Evolutionary conservation across 2,888 invertebrate species (phyloP), one percentile per base, ranked within the genome.

Genomic region (Drosophila monieri): DNA sequence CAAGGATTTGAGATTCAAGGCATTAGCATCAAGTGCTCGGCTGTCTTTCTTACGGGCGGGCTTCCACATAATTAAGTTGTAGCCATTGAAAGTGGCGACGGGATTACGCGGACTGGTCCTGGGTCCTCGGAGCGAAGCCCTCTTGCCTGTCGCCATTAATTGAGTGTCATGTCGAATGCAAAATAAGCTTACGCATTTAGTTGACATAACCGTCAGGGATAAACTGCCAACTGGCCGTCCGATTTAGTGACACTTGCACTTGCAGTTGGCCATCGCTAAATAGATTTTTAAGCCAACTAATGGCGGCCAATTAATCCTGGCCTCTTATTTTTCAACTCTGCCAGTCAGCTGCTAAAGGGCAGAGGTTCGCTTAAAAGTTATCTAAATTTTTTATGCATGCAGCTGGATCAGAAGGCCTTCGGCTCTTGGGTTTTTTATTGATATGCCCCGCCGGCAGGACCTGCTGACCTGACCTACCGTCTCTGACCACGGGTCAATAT

Each of bases 401-500:
- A 9, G 18, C 6, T 9, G 9, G 39, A 41, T 35, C n/a, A n/a
- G 18, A 15, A 9, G 21, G 12, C 18, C 25, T 21, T 10, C 12
- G 12, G 18, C 27, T 48, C 10, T 44, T 12, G 32, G 12, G 62
- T 44, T 64, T 46, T 30, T 49, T 37, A 62, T 64, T 64, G 35
- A 37, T 46, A 4, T 23, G 12, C 10, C 35, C 25, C 6, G 44
- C 46, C 44, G 3, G 39, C 10, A 18, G 21, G 43, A 14, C 18
- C 14, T 64, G 49, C 47, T 1, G 21, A 35, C 18, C 46, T 0
- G n/a, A 30, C 21, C 51, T 12, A 49, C 60, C 48, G 39, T 30
- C 64, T 37, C 62, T 59, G 67, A 72, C 55, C 61, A 53, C 59
- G 73, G 77, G 77, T 78, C 77, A 87, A 85, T 87, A 87, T 85